Percentiles rank a stretch among this genome's conserved stretches.
Conservation (phyloP, 2,113 vertebrate genomes). For the Bungarus multicinctus region DNA sequence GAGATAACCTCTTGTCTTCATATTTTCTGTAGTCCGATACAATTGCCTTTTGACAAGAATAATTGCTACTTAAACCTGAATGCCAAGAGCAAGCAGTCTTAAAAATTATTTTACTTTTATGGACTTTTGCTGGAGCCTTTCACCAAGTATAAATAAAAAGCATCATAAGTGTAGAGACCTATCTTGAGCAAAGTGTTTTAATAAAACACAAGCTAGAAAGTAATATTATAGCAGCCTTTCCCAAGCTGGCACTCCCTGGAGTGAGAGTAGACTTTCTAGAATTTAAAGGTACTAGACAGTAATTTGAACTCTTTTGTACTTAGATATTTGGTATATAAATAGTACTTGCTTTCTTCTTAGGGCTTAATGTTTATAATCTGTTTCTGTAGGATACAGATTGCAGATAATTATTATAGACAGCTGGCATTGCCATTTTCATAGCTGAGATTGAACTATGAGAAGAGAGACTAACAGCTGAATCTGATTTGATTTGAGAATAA, state of each 20-base stretch:
- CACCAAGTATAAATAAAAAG: background rate
- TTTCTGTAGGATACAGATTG: background rate
- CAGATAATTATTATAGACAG: constrained; percentile 34
- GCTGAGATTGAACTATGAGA: background rate
- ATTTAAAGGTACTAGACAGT: background rate
- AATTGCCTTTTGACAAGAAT: background rate
- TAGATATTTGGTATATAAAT: background rate
- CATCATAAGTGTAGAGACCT: background rate
- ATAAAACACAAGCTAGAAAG: background rate
- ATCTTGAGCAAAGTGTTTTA: background rate
- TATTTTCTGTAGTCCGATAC: background rate
- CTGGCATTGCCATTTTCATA: background rate
- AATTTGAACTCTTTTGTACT: background rate
- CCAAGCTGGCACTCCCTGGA: background rate
- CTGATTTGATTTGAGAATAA: background rate
- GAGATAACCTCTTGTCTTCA: background rate
- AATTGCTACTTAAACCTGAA: background rate
- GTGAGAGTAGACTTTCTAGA: background rate
- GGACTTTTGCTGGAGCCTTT: background rate
- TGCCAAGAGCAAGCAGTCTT: background rate
- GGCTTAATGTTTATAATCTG: background rate
- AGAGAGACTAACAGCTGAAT: background rate
- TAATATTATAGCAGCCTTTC: background rate
- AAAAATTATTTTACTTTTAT: background rate
- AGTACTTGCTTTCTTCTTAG: background rate